Percentiles rank a stretch among this genome's conserved stretches.
phyloP scores from a whole-genome alignment of 2,888 invertebrate genomes.

The Creontiades dilutus region DNA sequence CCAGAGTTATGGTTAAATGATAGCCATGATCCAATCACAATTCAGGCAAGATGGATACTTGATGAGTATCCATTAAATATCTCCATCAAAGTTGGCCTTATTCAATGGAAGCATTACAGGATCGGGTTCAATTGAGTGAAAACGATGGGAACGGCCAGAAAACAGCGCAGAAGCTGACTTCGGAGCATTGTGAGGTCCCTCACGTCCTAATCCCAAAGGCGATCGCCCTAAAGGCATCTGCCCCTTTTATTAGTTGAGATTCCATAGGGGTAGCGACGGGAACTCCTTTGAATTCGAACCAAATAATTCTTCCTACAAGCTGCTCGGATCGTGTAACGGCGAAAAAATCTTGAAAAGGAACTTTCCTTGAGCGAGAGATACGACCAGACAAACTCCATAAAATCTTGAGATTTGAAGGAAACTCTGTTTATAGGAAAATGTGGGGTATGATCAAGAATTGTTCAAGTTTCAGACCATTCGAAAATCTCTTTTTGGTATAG shows the following conservation, averaged over 20 bases:
- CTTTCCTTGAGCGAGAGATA: neutral
- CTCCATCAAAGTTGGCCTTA: neutral
- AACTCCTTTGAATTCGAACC: slow-evolving; percentile 13
- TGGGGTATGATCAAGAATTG: no score
- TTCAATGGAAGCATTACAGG: neutral
- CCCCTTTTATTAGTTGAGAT: slow-evolving; percentile 59
- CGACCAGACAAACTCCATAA: no score
- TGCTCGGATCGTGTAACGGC: neutral
- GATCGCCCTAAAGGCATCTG: slow-evolving; percentile 29
- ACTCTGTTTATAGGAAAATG: no score
- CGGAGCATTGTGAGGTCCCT: slow-evolving; percentile 32
- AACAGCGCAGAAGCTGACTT: neutral
- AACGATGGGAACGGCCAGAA: slow-evolving; percentile 7
- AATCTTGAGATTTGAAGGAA: no score
- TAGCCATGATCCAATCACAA: no score
- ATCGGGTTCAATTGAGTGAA: neutral
- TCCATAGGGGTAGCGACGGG: neutral
- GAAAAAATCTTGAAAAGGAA: slow-evolving; percentile 29
- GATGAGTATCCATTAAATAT: no score
- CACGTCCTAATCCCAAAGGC: slow-evolving; percentile 40
- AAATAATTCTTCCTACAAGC: neutral
- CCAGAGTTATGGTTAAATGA: no score
- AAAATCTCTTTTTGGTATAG: no score
- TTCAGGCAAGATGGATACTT: no score
- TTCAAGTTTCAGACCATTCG: no score